phyloP scores from a whole-genome alignment of 2,113 vertebrate genomes.

The Oostethus manadensis region DNA sequence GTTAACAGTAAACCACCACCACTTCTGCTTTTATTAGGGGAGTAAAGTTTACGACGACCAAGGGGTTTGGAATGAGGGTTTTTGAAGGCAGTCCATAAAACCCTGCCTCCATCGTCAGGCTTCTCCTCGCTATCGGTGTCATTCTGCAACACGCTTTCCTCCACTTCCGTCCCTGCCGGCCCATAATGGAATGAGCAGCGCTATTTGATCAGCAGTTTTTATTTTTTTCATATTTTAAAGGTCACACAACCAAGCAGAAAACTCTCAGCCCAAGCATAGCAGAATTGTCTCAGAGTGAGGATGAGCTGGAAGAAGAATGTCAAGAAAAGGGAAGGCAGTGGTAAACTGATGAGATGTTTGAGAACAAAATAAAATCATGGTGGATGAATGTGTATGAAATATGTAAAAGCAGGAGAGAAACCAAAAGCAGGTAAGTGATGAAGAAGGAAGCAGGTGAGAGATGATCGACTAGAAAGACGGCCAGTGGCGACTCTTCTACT shows the following conservation, averaged over 20 bases:
- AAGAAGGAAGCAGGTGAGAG: too few relatives aligned
- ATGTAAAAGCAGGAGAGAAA: too few relatives aligned
- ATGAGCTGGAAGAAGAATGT: background rate
- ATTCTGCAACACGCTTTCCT: constrained; percentile 13
- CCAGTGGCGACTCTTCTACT: too few relatives aligned
- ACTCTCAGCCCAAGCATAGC: constrained; percentile 40
- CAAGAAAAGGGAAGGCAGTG: background rate
- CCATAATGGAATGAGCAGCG: constrained; percentile 54
- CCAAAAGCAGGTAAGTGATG: too few relatives aligned
- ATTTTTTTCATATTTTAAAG: constrained; percentile 42
- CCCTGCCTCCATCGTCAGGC: constrained; percentile 14
- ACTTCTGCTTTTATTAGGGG: constrained; percentile 50
- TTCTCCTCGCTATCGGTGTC: background rate
- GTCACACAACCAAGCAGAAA: constrained; percentile 50
- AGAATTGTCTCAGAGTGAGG: constrained; percentile 20
- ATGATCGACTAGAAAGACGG: too few relatives aligned
- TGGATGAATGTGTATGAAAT: background rate
- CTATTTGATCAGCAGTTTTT: constrained; percentile 62
- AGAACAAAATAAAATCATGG: background rate
- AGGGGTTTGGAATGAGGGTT: background rate
- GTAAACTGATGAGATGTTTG: background rate
- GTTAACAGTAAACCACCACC: constrained; percentile 61
- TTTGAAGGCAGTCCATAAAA: background rate
- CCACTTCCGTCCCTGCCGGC: constrained; percentile 14
- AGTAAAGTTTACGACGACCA: constrained; percentile 51